These are phyloP conservation scores for Toxotes jaculatrix DNA, from an alignment of 2,113 vertebrate species.

Conservation along the genomic window DNA sequence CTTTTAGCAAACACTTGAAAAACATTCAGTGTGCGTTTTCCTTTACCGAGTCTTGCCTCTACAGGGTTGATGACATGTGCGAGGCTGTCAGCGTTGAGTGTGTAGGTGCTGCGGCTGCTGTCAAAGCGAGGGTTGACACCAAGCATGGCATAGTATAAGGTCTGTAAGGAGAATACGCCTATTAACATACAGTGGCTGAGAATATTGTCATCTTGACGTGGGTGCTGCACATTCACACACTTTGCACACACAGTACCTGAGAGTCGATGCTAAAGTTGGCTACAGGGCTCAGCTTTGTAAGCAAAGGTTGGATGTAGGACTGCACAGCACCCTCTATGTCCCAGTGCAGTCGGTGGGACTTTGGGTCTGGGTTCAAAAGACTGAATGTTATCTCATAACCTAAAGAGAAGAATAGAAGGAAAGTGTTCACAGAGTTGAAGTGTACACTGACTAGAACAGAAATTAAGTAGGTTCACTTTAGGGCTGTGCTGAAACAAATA, in stretches of 20 bases:
- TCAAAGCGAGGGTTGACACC: constrained; percentile 95
- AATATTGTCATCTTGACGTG: not conserved
- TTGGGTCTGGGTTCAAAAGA: constrained; percentile 94
- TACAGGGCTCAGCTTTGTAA: constrained; percentile 87
- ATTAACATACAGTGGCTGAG: not conserved
- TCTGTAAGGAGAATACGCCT: constrained; percentile 77
- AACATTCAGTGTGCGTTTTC: not conserved
- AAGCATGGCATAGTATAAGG: constrained; percentile 91
- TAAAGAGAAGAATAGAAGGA: constrained; percentile 58
- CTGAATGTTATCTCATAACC: constrained; percentile 98
- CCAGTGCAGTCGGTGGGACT: constrained; percentile 91
- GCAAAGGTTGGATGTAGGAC: constrained; percentile 89
- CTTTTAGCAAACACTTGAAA: not conserved
- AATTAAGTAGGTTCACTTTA: not conserved
- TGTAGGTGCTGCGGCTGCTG: constrained; percentile 85
- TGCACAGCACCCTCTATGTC: constrained; percentile 90
- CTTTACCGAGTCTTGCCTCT: constrained; percentile 94
- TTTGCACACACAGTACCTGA: constrained; percentile 84
- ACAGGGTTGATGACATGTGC: constrained; percentile 98
- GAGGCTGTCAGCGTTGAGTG: constrained; percentile 90
- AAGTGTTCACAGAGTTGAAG: not conserved
- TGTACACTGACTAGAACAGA: not conserved
- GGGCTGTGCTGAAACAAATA: constrained; percentile 12
- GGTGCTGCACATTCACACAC: not conserved
- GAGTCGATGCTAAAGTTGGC: constrained; percentile 97